A percentile compares a stretch with the other conserved stretches of the same genome.
These are phyloP conservation scores for Drosophila barbarae DNA, from an alignment of 2,888 invertebrate species.

Conservation along the genomic window DNA sequence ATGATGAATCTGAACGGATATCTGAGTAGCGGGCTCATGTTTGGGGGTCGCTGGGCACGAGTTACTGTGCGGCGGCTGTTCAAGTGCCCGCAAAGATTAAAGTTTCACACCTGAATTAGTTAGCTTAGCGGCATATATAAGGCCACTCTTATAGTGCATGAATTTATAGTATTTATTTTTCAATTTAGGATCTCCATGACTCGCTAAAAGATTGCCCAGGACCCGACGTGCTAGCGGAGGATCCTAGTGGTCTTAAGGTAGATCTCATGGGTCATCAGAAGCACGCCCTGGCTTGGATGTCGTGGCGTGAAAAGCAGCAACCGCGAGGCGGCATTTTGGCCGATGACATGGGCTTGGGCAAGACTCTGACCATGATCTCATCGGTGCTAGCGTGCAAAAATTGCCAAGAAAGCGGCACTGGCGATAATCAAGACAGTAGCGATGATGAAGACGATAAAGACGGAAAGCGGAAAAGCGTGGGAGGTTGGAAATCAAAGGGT, in stretches of 20 bases:
- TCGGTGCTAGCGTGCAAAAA: constrained; percentile 83
- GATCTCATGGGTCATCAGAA: constrained; percentile 90
- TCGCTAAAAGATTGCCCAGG: constrained; percentile 85
- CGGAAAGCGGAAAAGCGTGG: constrained; percentile 20
- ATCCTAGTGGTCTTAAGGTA: constrained; percentile 84
- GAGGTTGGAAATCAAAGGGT: constrained; percentile 74
- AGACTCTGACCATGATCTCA: constrained; percentile 91
- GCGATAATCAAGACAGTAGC: constrained; percentile 50
- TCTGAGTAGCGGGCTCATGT: constrained; percentile 59
- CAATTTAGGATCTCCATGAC: constrained; percentile 83
- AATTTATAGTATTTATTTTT: background rate
- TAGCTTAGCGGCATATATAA: background rate
- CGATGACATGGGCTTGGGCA: constrained; percentile 81
- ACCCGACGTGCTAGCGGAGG: constrained; percentile 82
- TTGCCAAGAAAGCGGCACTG: constrained; percentile 59
- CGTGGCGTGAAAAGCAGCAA: constrained; percentile 93
- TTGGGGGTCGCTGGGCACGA: constrained; percentile 57
- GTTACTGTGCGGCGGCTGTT: constrained; percentile 68
- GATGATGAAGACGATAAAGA: constrained; percentile 55
- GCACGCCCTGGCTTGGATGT: constrained; percentile 92
- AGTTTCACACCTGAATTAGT: constrained; percentile 25
- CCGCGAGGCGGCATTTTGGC: constrained; percentile 93
- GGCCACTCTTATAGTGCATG: background rate
- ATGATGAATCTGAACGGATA: constrained; percentile 78
- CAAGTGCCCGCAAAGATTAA: constrained; percentile 60